These are phyloP conservation scores for Neosalanx taihuensis DNA, from an alignment of 2,797 vertebrate species.

Conservation along the genomic window DNA sequence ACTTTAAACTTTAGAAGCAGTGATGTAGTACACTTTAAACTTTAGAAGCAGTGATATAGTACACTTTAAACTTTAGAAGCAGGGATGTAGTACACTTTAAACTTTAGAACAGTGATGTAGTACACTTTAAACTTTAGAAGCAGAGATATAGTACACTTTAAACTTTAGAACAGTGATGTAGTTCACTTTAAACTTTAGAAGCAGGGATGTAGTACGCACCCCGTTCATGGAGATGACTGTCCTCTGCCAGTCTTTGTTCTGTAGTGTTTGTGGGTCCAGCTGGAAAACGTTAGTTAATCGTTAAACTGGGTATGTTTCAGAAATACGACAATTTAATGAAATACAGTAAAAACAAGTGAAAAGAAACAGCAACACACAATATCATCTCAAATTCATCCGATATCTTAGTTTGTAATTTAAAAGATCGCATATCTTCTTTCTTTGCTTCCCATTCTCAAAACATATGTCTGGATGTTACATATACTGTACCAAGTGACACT, in stretches of 20 bases:
- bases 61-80: no score
- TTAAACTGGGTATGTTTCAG: neutral
- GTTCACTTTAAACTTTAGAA: neutral
- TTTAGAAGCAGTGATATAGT: no score
- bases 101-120: no score
- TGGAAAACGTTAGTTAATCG: slow-evolving; percentile 58
- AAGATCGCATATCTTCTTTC: neutral
- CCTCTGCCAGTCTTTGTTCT: slow-evolving; percentile 92
- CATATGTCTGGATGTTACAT: slow-evolving; percentile 5
- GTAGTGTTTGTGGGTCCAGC: slow-evolving; percentile 84
- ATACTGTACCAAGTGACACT: slow-evolving; percentile 8
- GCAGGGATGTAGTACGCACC: slow-evolving; percentile 65
- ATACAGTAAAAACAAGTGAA: neutral
- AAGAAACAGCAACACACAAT: neutral
- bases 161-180: neutral
- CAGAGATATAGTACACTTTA: slow-evolving; percentile 42
- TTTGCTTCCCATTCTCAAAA: neutral
- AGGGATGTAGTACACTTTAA: no score
- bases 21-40: no score
- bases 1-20: no score
- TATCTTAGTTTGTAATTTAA: no score
- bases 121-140: neutral
- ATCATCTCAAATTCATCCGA: neutral
- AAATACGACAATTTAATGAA: neutral
- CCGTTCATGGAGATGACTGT: slow-evolving; percentile 86